Evolutionary conservation across 2,113 vertebrate genomes (phyloP).

Genomic region (Emydocephalus ijimae): DNA sequence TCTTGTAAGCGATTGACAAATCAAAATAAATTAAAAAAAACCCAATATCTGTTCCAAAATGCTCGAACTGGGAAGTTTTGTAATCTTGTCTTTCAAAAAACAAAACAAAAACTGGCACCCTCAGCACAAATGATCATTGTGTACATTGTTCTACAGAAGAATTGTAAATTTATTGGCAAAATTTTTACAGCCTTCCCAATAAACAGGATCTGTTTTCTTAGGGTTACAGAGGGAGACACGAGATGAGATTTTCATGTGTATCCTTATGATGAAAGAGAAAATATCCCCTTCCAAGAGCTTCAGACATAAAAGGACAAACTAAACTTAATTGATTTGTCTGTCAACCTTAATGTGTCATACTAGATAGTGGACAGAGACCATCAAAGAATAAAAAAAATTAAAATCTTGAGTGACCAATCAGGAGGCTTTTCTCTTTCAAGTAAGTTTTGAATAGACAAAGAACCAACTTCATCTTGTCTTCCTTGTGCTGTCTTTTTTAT

Average conservation of each 20-base stretch:
- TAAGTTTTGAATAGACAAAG: not conserved
- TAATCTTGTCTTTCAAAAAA: not conserved
- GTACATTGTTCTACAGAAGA: not conserved
- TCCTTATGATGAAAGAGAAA: not conserved
- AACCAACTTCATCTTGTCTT: not conserved
- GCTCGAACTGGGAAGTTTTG: not conserved
- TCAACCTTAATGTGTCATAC: not conserved
- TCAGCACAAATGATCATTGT: not conserved
- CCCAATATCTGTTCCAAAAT: not conserved
- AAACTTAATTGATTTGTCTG: not conserved
- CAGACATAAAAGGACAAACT: not conserved
- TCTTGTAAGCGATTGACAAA: too few relatives aligned
- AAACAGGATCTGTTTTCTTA: not conserved
- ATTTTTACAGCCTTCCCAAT: not conserved
- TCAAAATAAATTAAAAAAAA: too few relatives aligned
- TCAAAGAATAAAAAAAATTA: not conserved
- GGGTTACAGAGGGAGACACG: too few relatives aligned
- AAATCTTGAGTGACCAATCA: not conserved
- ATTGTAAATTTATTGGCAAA: not conserved
- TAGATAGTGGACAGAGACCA: not conserved
- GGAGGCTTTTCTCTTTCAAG: not conserved
- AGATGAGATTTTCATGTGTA: not conserved
- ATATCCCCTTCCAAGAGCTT: not conserved
- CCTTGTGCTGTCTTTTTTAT: not conserved
- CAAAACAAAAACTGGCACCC: not conserved